Conservation (phyloP, 1,140 invertebrate species). For the Amyelois transitella region DNA sequence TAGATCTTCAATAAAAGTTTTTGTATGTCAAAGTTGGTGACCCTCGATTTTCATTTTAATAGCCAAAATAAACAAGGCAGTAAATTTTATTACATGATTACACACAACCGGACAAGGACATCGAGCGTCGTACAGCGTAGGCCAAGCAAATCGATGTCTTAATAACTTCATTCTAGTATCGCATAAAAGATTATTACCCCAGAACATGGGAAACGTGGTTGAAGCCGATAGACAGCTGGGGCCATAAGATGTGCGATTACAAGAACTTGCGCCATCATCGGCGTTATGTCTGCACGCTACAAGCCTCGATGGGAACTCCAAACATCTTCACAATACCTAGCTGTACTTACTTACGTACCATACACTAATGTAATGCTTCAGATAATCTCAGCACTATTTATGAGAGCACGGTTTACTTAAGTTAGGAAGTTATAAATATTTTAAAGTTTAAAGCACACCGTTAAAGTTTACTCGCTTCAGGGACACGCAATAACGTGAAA, state of each 20-base stretch:
- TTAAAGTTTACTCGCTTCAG: neutral
- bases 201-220: constrained; percentile 23
- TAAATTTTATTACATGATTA: neutral
- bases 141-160: constrained; percentile 16
- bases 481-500: neutral
- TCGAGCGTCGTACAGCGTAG: neutral
- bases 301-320: constrained; percentile 41
- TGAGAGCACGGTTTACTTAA: constrained; percentile 13
- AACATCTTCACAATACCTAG: constrained; percentile 37
- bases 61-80: neutral
- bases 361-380: constrained; percentile 30
- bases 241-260: constrained; percentile 34
- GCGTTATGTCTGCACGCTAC: constrained; percentile 32
- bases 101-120: neutral
- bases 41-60: neutral
- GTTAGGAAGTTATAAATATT: constrained; percentile 27
- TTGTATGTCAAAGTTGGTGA: neutral
- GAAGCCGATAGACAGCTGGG: constrained; percentile 28
- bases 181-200: constrained; percentile 30
- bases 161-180: constrained; percentile 26
- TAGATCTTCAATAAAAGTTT: neutral
- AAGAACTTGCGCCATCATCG: constrained; percentile 24
- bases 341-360: constrained; percentile 42
- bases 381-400: constrained; percentile 30
- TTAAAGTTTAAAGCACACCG: constrained; percentile 13